Evolutionary conservation across 1,140 invertebrate genomes (phyloP), one percentile per base, ranked within the genome.

Genomic region (Phymorhynchus buccinoides): DNA sequence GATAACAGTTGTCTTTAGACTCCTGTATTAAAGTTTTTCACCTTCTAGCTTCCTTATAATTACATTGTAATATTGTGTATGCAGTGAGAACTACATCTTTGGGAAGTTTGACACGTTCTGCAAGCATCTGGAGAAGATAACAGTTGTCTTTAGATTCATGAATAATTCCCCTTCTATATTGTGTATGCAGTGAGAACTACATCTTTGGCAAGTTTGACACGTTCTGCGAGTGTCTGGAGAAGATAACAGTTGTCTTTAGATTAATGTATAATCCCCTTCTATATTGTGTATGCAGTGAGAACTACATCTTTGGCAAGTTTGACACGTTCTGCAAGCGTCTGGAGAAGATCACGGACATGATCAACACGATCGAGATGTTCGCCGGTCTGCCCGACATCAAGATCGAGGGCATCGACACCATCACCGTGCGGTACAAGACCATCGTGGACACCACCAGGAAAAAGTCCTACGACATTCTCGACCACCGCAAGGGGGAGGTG

Each of bases 131-230:
- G 95, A 95, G 84, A 96, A 97, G 93, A 98, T 99, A 66, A 95
- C 97, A n/a, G 95, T n/a, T n/a, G n/a, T n/a, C n/a, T n/a, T n/a
- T n/a, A n/a, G n/a, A n/a, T n/a, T n/a, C n/a, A n/a, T n/a, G n/a
- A n/a, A n/a, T n/a, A 14, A 39, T 44, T n/a, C 56, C 35, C 86
- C 56, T 86, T 84, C 84, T n/a, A n/a, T n/a, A n/a, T n/a, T n/a
- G n/a, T n/a, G n/a, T n/a, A n/a, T n/a, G n/a, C 86, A 98, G 97
- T 44, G 97, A 99, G 94, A 98, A 98, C 90, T 98, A 98, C 90
- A 97, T 99, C 1, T 99, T 99, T 93, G 98, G 98, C 84, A 97
- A 98, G 94, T 99, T 99, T 90, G 97, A 99, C 90, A 96, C 96
- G 0, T 99, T 99, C 93, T 98, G 97, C 90, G 96, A 96, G 83